phyloP scores from a whole-genome alignment of 2,888 invertebrate species.

The Polylopha cassiicola region DNA sequence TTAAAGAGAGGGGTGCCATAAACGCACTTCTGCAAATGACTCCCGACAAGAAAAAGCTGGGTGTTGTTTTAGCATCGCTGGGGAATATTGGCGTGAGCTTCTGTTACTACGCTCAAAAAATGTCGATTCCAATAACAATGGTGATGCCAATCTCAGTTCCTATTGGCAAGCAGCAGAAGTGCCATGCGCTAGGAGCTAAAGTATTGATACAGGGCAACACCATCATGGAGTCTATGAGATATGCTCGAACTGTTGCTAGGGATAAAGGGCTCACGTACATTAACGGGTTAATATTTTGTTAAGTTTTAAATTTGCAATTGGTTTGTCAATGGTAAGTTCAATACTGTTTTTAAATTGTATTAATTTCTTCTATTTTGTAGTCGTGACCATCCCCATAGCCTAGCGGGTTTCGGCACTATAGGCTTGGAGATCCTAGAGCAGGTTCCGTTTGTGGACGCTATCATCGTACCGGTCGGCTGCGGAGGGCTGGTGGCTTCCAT shows the following conservation, averaged over 20 bases:
- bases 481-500: conserved; percentile 93
- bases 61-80: conserved; percentile 82
- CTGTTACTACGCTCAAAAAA: conserved; percentile 79
- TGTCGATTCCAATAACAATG: conserved; percentile 79
- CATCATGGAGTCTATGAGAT: conserved; percentile 77
- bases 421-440: conserved; percentile 94
- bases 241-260: conserved; percentile 77
- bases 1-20: conserved; percentile 84
- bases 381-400: conserved; percentile 94
- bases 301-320: too few species aligned
- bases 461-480: conserved; percentile 93
- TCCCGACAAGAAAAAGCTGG: conserved; percentile 75
- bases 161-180: conserved; percentile 81
- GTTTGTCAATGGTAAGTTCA: too few species aligned
- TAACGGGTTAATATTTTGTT: conserved; percentile 72
- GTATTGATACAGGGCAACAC: conserved; percentile 80
- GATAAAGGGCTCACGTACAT: conserved; percentile 80
- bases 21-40: conserved; percentile 78
- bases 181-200: conserved; percentile 79
- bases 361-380: conserved; percentile 60
- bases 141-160: conserved; percentile 83
- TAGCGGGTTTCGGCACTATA: conserved; percentile 94
- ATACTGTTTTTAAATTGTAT: not conserved
- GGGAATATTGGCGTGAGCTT: conserved; percentile 84
- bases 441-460: conserved; percentile 88